Evolutionary conservation across 2,113 vertebrate species (phyloP).

Genomic region (Galeopterus variegatus): DNA sequence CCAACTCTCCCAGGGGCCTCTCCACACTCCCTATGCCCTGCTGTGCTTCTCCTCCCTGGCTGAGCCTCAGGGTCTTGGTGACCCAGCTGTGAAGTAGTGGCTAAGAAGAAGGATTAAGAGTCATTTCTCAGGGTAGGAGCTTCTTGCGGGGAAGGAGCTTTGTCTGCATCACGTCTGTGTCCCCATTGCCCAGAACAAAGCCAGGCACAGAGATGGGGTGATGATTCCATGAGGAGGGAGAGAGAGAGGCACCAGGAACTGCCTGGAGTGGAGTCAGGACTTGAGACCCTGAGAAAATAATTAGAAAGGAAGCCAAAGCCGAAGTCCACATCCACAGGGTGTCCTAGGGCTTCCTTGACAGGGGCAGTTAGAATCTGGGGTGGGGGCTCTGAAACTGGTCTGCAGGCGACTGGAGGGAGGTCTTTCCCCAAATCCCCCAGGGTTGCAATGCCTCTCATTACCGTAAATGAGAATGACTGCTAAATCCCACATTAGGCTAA

Average conservation of each 20-base stretch:
- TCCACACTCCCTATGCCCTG: background rate
- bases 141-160: background rate
- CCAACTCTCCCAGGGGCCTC: background rate
- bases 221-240: background rate
- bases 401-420: conserved; percentile 10
- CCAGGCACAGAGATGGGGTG: background rate
- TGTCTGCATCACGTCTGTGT: background rate
- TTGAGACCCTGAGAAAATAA: background rate
- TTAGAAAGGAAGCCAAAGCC: background rate
- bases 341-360: background rate
- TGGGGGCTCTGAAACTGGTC: background rate
- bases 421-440: background rate
- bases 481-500: conserved; percentile 54
- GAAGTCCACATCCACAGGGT: background rate
- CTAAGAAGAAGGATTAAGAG: background rate
- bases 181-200: background rate
- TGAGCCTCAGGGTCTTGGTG: background rate
- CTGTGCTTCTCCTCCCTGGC: background rate
- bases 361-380: background rate
- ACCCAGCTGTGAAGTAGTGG: background rate
- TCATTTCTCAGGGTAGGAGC: background rate
- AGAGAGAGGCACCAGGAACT: background rate
- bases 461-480: conserved; percentile 73
- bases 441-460: conserved; percentile 28
- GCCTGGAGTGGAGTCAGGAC: background rate